These are phyloP conservation scores for Axinella damicornis DNA, from an alignment of 37 sponge, comb jelly and placozoan genomes.

Conservation along the genomic window DNA sequence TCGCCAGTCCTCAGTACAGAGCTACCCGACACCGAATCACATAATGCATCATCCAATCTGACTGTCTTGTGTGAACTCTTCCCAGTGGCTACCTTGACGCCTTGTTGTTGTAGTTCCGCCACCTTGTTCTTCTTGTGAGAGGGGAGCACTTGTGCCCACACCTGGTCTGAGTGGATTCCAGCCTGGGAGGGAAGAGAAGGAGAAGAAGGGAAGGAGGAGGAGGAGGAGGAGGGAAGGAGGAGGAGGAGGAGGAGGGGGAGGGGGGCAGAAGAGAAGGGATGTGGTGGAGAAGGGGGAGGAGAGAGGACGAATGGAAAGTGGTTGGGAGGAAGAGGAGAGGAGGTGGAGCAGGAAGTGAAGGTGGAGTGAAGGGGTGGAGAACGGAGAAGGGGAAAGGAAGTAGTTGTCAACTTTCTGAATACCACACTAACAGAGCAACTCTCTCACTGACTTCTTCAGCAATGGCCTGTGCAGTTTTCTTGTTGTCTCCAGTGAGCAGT, in stretches of 20 bases:
- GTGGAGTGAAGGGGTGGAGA: no score
- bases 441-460: conserved; percentile 70
- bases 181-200: not conserved
- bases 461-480: conserved; percentile 89
- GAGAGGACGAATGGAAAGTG: no score
- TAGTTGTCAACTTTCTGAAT: no score
- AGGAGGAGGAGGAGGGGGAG: not conserved
- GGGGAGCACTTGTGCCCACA: conserved; percentile 96
- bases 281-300: no score
- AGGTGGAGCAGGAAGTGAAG: no score
- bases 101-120: conserved; percentile 69
- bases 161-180: conserved; percentile 75
- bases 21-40: no score
- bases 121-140: conserved; percentile 94
- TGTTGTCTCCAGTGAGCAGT: conserved; percentile 96
- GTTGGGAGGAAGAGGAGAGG: no score
- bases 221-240: conserved; percentile 22
- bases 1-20: no score
- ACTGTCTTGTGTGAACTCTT: conserved; percentile 42
- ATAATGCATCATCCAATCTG: conserved; percentile 46
- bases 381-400: no score
- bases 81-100: conserved; percentile 65
- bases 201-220: conserved; percentile 16
- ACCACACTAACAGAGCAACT: no score
- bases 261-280: no score